These are phyloP conservation scores for Ictidomys tridecemlineatus DNA, from an alignment of 2,113 vertebrate genomes.

Conservation along the genomic window DNA sequence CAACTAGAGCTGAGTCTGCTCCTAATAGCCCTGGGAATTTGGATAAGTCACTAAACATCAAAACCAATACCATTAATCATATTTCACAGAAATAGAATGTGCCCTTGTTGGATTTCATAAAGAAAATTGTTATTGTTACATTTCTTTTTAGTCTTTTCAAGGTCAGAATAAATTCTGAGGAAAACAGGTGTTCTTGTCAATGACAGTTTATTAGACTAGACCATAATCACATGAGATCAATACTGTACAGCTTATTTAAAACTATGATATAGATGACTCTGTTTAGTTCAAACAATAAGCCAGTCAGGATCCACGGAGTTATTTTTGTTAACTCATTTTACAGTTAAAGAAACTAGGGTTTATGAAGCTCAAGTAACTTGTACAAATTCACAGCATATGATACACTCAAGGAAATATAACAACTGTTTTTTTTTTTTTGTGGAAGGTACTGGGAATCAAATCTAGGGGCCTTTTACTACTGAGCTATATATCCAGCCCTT, in stretches of 20 bases:
- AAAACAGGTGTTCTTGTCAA: constrained; percentile 48
- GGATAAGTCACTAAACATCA: constrained; percentile 26
- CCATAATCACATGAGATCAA: neutral
- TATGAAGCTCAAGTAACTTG: neutral
- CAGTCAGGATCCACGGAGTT: neutral
- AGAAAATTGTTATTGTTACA: neutral
- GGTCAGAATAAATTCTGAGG: neutral
- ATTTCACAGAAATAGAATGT: constrained; percentile 35
- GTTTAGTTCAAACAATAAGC: neutral
- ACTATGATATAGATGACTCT: neutral
- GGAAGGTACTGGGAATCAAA: no score
- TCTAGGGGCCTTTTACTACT: no score
- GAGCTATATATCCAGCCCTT: no score
- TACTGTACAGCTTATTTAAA: neutral
- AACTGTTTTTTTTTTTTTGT: neutral
- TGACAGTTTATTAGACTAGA: neutral
- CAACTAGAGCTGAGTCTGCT: neutral
- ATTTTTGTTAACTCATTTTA: constrained; percentile 8
- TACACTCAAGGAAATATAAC: neutral
- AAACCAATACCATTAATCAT: neutral
- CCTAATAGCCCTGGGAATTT: constrained; percentile 26
- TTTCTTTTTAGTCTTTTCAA: constrained; percentile 54
- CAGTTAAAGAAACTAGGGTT: neutral
- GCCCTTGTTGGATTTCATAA: neutral
- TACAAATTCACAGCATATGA: neutral